Base-by-base conservation (phyloP, 2,113 vertebrate species). In the Syngnathoides biaculeatus region DNA sequence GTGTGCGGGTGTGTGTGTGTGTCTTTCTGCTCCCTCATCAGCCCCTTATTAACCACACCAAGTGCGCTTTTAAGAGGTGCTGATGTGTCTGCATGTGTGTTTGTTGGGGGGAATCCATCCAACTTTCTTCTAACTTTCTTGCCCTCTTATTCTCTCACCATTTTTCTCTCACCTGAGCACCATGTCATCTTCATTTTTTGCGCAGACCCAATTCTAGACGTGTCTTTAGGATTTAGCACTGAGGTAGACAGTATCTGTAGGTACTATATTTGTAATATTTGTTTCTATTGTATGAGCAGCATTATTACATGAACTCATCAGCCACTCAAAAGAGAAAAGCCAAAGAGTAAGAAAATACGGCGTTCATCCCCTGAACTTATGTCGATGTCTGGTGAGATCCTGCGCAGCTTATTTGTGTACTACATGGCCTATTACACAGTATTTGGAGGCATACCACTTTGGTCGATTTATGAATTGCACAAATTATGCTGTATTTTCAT, bases 11-110 rank as follows among this genome's bases (percentile, higher is more conserved):
- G 65, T 72, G 67, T 72, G 22, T 65, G 20, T 68, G 10, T 75
- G 50, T 68, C 67, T 73, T 79, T 15, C 67, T 67, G 69, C 70
- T 86, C 89, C 79, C 65, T 91, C 88, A 79, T 90, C 90, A 77
- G 84, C 76, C 79, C 79, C 85, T 91, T 86, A 92, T 93, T 92
- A 92, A 89, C 80, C 83, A 79, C 71, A 69, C 71, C 78, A 88
- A 88, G 87, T 87, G 89, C 92, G 87, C 90, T 92, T 89, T 91
- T 76, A 89, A 60, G 78, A 84, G 82, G 82, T 84, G 88, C 75
- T 91, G 90, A 92, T 74, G 80, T 82, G 71, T 57, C 56, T 75
- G 72, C 69, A 68, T n/a, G 48, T 53, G 50, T 24, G n/a, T n/a
- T n/a, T n/a, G n/a, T n/a, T n/a, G n/a, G n/a, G n/a, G n/a, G n/a